Evolutionary conservation across 2,797 vertebrate genomes (phyloP).

Genomic region (Enteromius afrohamiltoni): DNA sequence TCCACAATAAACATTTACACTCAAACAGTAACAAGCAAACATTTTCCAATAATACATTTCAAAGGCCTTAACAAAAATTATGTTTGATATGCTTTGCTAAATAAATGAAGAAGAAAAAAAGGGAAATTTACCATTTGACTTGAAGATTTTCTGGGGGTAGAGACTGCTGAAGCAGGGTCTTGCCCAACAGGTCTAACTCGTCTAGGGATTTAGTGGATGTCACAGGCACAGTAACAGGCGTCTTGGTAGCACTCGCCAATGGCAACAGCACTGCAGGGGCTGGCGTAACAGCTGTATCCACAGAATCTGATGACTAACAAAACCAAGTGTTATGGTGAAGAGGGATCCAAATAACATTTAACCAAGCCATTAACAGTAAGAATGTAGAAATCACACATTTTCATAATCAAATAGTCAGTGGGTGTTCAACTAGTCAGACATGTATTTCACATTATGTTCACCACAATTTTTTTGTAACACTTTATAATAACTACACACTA

Average conservation of each 20-base stretch:
- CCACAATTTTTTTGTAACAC: not conserved
- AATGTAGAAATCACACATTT: not conserved
- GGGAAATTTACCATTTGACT: slow-evolving; percentile 86
- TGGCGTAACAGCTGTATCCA: slow-evolving; percentile 66
- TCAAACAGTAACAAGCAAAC: not conserved
- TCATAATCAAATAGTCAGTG: not conserved
- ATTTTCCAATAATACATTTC: not conserved
- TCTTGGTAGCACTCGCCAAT: slow-evolving; percentile 59
- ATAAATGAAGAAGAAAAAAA: not conserved
- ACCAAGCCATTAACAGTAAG: not conserved
- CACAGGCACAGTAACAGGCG: slow-evolving; percentile 56
- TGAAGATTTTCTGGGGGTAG: slow-evolving; percentile 91
- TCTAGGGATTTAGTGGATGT: slow-evolving; percentile 83
- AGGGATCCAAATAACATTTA: not conserved
- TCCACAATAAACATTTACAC: not conserved
- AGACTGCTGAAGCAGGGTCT: slow-evolving; percentile 91
- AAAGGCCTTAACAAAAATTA: not conserved
- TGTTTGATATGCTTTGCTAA: not conserved
- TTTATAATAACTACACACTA: too few species aligned
- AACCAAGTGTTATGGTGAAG: slow-evolving; percentile 5
- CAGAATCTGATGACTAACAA: slow-evolving; percentile 80
- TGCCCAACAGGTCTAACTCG: slow-evolving; percentile 91
- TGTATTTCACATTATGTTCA: not conserved
- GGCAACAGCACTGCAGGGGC: slow-evolving; percentile 68
- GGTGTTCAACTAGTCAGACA: not conserved